phyloP scores from a whole-genome alignment of 2,888 invertebrate species.

The Sylvicola cinctus region DNA sequence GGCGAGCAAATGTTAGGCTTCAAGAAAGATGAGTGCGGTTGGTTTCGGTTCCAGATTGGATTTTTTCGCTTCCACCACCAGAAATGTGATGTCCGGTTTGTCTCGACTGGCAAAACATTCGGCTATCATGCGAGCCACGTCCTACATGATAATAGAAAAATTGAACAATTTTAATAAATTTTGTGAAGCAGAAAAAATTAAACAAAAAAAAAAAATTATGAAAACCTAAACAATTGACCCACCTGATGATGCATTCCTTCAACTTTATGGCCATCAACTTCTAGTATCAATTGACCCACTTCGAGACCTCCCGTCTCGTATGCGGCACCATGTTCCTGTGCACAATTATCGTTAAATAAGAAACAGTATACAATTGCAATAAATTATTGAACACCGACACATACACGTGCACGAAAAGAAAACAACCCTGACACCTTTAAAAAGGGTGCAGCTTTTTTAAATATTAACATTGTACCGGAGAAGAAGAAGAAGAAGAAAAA shows the following conservation, averaged over 20 bases:
- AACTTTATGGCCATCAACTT: constrained; percentile 66
- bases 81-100: constrained; percentile 73
- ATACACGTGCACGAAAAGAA: too few relatives aligned
- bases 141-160: constrained; percentile 18
- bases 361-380: too few relatives aligned
- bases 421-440: too few relatives aligned
- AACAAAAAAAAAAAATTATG: not conserved
- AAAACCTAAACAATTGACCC: constrained; percentile 1
- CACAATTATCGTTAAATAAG: not conserved
- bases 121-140: constrained; percentile 79
- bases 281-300: constrained; percentile 84
- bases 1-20: constrained; percentile 82
- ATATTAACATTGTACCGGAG: too few relatives aligned
- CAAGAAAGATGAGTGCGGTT: constrained; percentile 73
- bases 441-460: too few relatives aligned
- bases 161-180: constrained; percentile 1
- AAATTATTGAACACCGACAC: too few relatives aligned
- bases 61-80: constrained; percentile 83
- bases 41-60: constrained; percentile 82
- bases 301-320: constrained; percentile 81
- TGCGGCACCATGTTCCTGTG: constrained; percentile 83
- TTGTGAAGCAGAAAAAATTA: not conserved
- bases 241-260: constrained; percentile 63
- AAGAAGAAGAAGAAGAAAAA: too few relatives aligned
- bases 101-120: constrained; percentile 82